Evolutionary conservation across 1,140 invertebrate species (phyloP).

Genomic region (Lasioglossum baleicum): DNA sequence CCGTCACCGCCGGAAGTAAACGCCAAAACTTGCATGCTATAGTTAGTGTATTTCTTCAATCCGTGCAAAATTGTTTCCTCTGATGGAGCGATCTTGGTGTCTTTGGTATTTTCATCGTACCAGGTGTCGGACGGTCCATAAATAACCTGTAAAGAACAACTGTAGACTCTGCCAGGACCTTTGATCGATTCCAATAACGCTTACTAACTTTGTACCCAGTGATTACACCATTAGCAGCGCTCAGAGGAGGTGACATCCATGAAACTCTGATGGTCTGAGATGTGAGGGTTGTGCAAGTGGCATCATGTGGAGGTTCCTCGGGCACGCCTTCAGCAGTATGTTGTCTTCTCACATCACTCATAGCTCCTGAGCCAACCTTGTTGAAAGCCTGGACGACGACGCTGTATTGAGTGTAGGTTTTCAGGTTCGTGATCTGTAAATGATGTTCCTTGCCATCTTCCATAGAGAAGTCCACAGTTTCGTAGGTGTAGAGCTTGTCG

Average conservation of each 20-base stretch:
- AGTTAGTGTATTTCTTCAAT: slow-evolving; percentile 97
- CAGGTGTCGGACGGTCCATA: slow-evolving; percentile 95
- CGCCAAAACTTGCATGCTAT: slow-evolving; percentile 97
- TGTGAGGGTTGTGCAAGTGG: slow-evolving; percentile 93
- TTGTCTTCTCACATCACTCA: slow-evolving; percentile 92
- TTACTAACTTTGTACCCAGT: slow-evolving; percentile 91
- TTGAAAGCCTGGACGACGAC: slow-evolving; percentile 98
- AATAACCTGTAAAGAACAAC: slow-evolving; percentile 83
- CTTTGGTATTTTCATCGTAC: slow-evolving; percentile 95
- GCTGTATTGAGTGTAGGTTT: slow-evolving; percentile 96
- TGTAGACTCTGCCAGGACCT: background rate
- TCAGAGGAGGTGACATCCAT: slow-evolving; percentile 94
- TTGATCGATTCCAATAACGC: background rate
- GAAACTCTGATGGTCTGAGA: slow-evolving; percentile 96
- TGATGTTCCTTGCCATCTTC: slow-evolving; percentile 95
- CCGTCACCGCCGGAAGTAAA: slow-evolving; percentile 98
- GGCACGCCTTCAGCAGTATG: slow-evolving; percentile 96
- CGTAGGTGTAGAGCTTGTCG: slow-evolving; percentile 94
- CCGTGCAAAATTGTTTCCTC: slow-evolving; percentile 95
- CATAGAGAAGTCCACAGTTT: slow-evolving; percentile 94
- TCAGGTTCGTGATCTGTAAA: slow-evolving; percentile 89
- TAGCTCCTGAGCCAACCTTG: slow-evolving; percentile 94
- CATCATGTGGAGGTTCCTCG: slow-evolving; percentile 94
- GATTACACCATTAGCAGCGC: slow-evolving; percentile 95
- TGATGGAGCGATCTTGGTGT: slow-evolving; percentile 93